These are phyloP conservation scores for Ophion slaviceki DNA, from an alignment of 2,888 invertebrate species.

Conservation along the genomic window DNA sequence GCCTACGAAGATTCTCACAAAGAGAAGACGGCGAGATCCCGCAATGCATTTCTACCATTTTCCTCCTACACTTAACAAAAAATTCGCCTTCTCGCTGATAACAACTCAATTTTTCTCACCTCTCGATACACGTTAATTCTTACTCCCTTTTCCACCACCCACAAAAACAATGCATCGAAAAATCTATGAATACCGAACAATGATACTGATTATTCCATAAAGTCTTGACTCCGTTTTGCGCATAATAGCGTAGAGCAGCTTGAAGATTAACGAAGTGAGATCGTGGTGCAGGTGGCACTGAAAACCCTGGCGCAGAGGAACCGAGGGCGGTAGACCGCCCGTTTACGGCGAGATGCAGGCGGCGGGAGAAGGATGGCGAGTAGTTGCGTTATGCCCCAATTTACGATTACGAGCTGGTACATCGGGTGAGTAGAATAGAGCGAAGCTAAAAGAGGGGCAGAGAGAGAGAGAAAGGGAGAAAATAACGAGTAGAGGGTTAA, in stretches of 20 bases:
- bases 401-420: constrained; percentile 73
- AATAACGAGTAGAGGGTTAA: constrained; percentile 72
- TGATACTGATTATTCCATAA: background rate
- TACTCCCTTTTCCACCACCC: too few species aligned
- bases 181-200: too few species aligned
- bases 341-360: constrained; percentile 46
- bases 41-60: too few species aligned
- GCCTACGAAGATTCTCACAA: too few species aligned
- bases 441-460: background rate
- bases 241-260: too few species aligned
- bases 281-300: background rate
- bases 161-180: too few species aligned
- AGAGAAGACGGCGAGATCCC: too few species aligned
- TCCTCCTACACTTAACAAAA: too few species aligned
- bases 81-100: too few species aligned
- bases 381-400: constrained; percentile 69
- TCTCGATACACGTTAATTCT: too few species aligned
- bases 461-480: constrained; percentile 48
- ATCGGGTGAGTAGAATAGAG: constrained; percentile 36
- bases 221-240: background rate
- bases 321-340: background rate
- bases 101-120: too few species aligned
- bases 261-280: background rate
- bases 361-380: constrained; percentile 44
- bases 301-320: background rate